Evolutionary conservation across 2,888 invertebrate species (phyloP).

Genomic region (Cybosia mesomella): DNA sequence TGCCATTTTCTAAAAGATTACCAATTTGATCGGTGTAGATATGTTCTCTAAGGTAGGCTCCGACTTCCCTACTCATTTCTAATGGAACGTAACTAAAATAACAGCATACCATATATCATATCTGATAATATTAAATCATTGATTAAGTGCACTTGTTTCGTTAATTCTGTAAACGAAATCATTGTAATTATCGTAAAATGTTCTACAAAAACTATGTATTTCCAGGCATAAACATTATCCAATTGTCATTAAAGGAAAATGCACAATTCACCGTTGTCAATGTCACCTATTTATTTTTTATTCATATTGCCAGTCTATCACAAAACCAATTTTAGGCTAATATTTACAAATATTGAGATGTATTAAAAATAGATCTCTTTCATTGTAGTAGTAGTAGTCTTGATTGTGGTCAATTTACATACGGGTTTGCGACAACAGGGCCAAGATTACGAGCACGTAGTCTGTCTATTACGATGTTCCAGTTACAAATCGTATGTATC

Average conservation of each 20-base stretch:
- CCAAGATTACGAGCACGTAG: conserved; percentile 70
- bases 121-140: conserved; percentile 75
- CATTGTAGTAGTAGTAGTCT: conserved; percentile 23
- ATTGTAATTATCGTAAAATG: conserved; percentile 20
- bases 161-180: conserved; percentile 68
- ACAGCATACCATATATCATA: conserved; percentile 66
- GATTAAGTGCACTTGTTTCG: conserved; percentile 70
- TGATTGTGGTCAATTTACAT: conserved; percentile 56
- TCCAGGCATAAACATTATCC: not conserved
- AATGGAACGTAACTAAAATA: not conserved
- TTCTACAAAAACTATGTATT: not conserved
- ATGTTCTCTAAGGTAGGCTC: not conserved
- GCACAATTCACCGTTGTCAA: not conserved
- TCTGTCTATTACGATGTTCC: conserved; percentile 61
- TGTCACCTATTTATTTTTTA: conserved; percentile 3
- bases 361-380: conserved; percentile 25
- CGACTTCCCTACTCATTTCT: not conserved
- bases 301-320: not conserved
- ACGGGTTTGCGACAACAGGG: conserved; percentile 58
- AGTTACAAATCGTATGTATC: conserved; percentile 63
- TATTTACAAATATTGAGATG: not conserved
- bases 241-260: not conserved
- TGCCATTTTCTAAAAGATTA: no score
- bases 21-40: not conserved
- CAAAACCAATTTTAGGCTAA: not conserved